These are phyloP conservation scores for Mallateleia sp. DNA, from an alignment of 2,888 invertebrate genomes.

Conservation along the genomic window DNA sequence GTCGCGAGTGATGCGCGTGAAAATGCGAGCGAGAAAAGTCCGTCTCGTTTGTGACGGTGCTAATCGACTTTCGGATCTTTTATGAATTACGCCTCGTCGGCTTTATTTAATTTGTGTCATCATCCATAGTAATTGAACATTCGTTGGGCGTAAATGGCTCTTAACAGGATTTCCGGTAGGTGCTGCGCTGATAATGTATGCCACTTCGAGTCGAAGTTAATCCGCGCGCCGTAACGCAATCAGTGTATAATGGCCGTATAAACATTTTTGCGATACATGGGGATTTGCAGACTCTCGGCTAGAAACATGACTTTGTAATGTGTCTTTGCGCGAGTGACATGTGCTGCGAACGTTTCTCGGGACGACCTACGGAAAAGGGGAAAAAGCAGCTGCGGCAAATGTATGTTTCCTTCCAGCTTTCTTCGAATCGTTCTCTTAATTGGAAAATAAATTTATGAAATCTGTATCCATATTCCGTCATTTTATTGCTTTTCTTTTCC, in stretches of 20 bases:
- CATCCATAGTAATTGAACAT: slow-evolving; percentile 81
- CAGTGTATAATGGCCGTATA: slow-evolving; percentile 59
- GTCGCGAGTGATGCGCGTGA: slow-evolving; percentile 20
- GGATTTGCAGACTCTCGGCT: slow-evolving; percentile 10
- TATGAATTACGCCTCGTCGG: slow-evolving; percentile 28
- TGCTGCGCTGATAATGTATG: slow-evolving; percentile 81
- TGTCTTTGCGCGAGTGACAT: slow-evolving; percentile 50
- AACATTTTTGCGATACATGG: slow-evolving; percentile 59
- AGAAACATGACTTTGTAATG: slow-evolving; percentile 50
- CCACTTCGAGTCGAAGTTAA: slow-evolving; percentile 74
- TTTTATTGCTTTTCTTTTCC: no score
- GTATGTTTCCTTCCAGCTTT: slow-evolving; percentile 51
- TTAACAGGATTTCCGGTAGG: slow-evolving; percentile 82
- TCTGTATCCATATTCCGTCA: no score
- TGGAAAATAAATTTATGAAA: no score
- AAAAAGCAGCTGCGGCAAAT: slow-evolving; percentile 57
- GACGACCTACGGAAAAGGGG: slow-evolving; percentile 18
- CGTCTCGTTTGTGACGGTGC: slow-evolving; percentile 2
- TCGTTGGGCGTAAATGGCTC: slow-evolving; percentile 83
- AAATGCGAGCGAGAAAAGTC: background rate
- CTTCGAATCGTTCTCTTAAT: slow-evolving; percentile 11
- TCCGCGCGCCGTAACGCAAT: slow-evolving; percentile 71
- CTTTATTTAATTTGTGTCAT: slow-evolving; percentile 67
- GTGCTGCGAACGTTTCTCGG: slow-evolving; percentile 43
- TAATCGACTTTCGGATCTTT: slow-evolving; percentile 26